Evolutionary conservation across 2,113 vertebrate species (phyloP).

Genomic region (Hydrochoerus hydrochaeris): DNA sequence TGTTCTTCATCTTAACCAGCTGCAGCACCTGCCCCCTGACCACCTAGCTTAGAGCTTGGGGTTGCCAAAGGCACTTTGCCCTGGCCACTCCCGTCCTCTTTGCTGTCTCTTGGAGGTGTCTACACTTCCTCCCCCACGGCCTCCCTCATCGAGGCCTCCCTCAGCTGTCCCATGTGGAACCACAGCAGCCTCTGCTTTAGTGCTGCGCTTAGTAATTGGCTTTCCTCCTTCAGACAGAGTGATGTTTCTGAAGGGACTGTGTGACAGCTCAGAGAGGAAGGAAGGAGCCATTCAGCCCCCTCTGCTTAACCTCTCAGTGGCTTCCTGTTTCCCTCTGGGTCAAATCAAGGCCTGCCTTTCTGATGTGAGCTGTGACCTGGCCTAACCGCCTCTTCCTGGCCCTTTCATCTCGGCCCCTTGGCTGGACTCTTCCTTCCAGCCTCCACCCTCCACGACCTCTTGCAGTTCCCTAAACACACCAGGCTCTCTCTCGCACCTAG

Average conservation of each 20-base stretch:
- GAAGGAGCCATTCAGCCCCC: too few relatives aligned
- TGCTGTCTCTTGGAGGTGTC: not conserved
- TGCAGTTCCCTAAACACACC: not conserved
- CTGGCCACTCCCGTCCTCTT: rapidly evolving
- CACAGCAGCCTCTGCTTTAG: not conserved
- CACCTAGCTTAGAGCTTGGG: too few relatives aligned
- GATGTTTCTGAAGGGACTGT: not conserved
- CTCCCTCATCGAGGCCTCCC: rapidly evolving
- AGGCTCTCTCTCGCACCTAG: not conserved
- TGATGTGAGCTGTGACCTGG: not conserved
- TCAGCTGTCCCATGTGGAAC: not conserved
- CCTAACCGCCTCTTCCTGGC: not conserved
- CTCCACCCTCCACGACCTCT: rapidly evolving
- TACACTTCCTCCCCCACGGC: not conserved
- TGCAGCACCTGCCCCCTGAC: rapidly evolving
- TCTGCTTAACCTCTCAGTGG: not conserved
- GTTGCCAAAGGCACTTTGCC: not conserved
- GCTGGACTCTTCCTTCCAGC: not conserved
- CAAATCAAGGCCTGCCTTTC: not conserved
- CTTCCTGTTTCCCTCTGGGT: not conserved
- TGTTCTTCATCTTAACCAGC: not conserved
- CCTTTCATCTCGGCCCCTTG: rapidly evolving
- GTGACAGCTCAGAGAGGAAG: too few relatives aligned
- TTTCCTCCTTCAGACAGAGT: not conserved
- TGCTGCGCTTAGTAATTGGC: not conserved